Evolutionary conservation across 1,140 invertebrate species (phyloP), one percentile per base, ranked within the genome.

Genomic region (Agrypnia vestita): DNA sequence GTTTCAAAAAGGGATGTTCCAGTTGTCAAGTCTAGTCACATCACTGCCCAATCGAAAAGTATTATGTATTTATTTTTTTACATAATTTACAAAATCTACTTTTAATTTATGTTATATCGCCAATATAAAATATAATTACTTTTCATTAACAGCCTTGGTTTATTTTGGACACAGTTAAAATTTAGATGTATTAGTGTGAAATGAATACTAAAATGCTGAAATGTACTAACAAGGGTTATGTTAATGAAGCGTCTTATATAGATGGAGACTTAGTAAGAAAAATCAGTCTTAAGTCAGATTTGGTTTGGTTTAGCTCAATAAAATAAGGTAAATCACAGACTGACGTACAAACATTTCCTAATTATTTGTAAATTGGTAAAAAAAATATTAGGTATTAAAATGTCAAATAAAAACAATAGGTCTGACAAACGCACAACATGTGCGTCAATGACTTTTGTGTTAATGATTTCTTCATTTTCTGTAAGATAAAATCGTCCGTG

Each of bases 261-360:
- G 4, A 11, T 51, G 17, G 12, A 69, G 64, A 69, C 8, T 47
- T 46, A 47, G 15, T 25, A 25, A 73, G 51, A n/a, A 73, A 73
- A 73, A 73, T 73, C 69, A 73, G 69, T 73, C 69, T 73, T 53
- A 47, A 25, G 67, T 55, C 15, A 35, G 47, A 73, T 73, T 73
- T 73, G 69, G 51, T 73, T 73, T 53, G 51, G 69, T 49, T 73
- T 73, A 73, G 21, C 25, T 73, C 15, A 73, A 35, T 73, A 51
- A 73, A 53, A 25, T 53, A 53, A 73, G 0, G 35, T 73, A 73
- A 19, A 73, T 73, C 69, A 73, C 69, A 73, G 49, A 49, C 51
- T 55, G 15, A 25, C 13, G 69, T 55, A 25, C 51, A 67, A 47
- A 47, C 8, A 47, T 49, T 69, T 19, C 64, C 9, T 69, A 69